Conservation (phyloP, 2,797 vertebrate species). For the Eurystomus glaucurus region DNA sequence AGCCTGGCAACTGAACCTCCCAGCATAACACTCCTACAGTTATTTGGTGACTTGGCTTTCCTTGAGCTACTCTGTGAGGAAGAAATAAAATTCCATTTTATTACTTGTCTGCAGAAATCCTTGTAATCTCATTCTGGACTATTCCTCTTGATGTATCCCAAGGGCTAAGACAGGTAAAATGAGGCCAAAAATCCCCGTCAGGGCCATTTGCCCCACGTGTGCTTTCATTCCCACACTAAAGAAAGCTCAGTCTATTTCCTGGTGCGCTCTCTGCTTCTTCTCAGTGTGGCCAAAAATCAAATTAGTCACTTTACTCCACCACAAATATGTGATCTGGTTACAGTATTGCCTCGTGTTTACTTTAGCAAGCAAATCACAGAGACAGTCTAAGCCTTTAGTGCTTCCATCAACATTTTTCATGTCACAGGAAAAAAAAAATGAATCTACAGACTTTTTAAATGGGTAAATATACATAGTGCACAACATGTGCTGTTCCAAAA, state of each 20-base stretch:
- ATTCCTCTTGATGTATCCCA: not conserved
- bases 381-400: not conserved
- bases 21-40: not conserved
- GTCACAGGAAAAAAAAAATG: not conserved
- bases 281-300: slow-evolving; percentile 19
- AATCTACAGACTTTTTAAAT: not conserved
- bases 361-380: slow-evolving; percentile 44
- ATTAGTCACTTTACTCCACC: not conserved
- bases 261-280: slow-evolving; percentile 35
- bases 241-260: slow-evolving; percentile 56
- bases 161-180: slow-evolving; percentile 13
- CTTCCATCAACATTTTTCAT: slow-evolving; percentile 52
- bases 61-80: not conserved
- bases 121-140: not conserved
- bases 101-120: not conserved
- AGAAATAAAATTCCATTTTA: not conserved
- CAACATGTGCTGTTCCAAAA: slow-evolving; percentile 9
- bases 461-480: slow-evolving; percentile 48
- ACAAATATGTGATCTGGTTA: slow-evolving; percentile 56
- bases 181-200: not conserved
- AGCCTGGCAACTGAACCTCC: not conserved
- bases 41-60: not conserved
- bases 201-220: not conserved
- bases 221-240: slow-evolving; percentile 54
- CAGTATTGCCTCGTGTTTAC: slow-evolving; percentile 19